phyloP scores from a whole-genome alignment of 2,888 invertebrate species.

The Ceratothoa steindachneri region DNA sequence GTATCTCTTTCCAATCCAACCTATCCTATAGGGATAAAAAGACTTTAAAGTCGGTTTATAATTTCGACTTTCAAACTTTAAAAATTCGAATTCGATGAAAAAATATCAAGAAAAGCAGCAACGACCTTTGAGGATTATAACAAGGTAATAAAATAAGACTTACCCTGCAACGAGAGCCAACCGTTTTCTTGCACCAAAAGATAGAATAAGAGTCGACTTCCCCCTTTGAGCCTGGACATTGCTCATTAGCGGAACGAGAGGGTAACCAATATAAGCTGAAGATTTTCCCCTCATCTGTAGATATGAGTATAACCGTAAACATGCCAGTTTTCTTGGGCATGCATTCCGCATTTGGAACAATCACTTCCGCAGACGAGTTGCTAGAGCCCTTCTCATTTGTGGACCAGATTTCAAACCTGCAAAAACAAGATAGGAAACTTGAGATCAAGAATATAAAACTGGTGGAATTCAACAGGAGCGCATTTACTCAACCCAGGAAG shows the following conservation, averaged over 20 bases:
- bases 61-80: no score
- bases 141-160: no score
- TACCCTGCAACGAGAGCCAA: slow-evolving; percentile 10
- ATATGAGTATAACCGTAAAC: slow-evolving; percentile 19
- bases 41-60: no score
- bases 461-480: no score
- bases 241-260: neutral
- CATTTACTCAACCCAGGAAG: no score
- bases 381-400: neutral
- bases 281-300: neutral
- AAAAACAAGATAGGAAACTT: neutral
- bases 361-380: neutral
- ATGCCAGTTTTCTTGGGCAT: slow-evolving; percentile 7
- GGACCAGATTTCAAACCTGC: slow-evolving; percentile 14
- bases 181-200: slow-evolving; percentile 24
- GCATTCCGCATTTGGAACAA: neutral
- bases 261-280: neutral
- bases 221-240: neutral
- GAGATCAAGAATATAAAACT: no score
- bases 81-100: no score
- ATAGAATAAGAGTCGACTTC: slow-evolving; percentile 21
- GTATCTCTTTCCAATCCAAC: neutral
- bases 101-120: no score
- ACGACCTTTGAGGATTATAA: no score
- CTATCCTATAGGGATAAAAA: neutral